These are phyloP conservation scores for Catostomus latipinnis DNA, from an alignment of 2,797 vertebrate genomes.

Conservation along the genomic window DNA sequence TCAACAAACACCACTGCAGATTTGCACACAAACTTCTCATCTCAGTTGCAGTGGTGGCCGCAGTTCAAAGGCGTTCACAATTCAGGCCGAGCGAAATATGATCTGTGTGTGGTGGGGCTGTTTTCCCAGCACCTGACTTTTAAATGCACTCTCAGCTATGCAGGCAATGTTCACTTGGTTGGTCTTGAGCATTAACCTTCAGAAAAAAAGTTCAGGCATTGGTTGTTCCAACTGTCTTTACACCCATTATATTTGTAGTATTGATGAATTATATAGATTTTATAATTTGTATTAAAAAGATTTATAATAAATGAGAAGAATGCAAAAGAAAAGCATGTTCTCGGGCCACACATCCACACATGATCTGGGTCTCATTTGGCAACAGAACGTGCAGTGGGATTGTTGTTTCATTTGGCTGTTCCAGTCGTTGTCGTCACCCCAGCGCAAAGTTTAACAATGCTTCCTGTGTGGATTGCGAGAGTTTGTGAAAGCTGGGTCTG, in stretches of 20 bases:
- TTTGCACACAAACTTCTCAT: neutral
- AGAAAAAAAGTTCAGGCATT: no score
- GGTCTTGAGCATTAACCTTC: no score
- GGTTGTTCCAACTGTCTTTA: no score
- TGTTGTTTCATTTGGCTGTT: constrained; percentile 32
- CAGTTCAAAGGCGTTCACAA: constrained; percentile 23
- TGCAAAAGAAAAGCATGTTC: no score
- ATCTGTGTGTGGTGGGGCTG: constrained; percentile 5
- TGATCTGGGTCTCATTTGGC: constrained; percentile 18
- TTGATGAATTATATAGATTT: no score
- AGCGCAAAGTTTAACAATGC: constrained; percentile 40
- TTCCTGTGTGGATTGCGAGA: constrained; percentile 34
- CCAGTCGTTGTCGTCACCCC: constrained; percentile 28
- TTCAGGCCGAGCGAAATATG: constrained; percentile 20
- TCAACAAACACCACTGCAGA: constrained; percentile 12
- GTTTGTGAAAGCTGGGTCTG: constrained; percentile 45
- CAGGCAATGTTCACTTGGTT: neutral
- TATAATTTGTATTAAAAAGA: no score
- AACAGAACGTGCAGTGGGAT: constrained; percentile 7
- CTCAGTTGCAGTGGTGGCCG: constrained; percentile 15
- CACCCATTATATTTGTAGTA: no score
- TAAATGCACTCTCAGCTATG: constrained; percentile 5
- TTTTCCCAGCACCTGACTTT: constrained; percentile 27
- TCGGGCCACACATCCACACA: neutral
- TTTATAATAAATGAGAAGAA: no score